Percentiles rank a stretch among this genome's conserved stretches.
Conservation (phyloP, 2,113 vertebrate genomes). For the Myotis yumanensis region DNA sequence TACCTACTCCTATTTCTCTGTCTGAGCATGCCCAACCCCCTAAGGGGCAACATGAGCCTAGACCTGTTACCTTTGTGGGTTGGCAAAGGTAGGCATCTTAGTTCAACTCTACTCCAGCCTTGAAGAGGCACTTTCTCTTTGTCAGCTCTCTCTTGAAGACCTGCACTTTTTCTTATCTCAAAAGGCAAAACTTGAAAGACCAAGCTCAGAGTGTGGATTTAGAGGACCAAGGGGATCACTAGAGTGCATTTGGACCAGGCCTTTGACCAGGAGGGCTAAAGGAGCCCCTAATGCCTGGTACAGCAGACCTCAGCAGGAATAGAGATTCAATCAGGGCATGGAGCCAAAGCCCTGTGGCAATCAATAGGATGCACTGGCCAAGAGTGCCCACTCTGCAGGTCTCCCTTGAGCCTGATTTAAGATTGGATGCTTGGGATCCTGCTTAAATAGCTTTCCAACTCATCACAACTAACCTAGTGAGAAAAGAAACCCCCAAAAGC, state of each 20-base stretch:
- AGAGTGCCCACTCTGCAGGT: background rate
- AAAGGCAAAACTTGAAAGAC: background rate
- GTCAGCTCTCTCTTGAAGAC: background rate
- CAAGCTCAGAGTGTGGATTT: background rate
- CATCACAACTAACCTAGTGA: background rate
- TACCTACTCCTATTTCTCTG: background rate
- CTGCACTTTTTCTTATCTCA: background rate
- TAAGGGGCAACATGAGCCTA: background rate
- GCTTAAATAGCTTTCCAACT: constrained; percentile 15
- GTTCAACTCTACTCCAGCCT: background rate
- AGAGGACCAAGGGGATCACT: background rate
- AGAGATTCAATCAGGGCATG: background rate
- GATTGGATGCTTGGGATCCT: background rate
- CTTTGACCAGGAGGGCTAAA: background rate
- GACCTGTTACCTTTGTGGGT: background rate
- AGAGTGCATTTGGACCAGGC: background rate
- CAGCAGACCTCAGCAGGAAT: background rate
- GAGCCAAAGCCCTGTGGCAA: background rate
- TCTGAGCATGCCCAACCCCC: background rate
- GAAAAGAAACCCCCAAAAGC: background rate
- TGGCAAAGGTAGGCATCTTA: background rate
- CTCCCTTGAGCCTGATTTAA: background rate
- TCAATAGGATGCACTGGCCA: background rate
- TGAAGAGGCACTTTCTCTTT: background rate
- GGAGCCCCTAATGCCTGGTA: background rate